These are phyloP conservation scores for Flexamia atlantica DNA, from an alignment of 2,888 invertebrate species.

Conservation along the genomic window DNA sequence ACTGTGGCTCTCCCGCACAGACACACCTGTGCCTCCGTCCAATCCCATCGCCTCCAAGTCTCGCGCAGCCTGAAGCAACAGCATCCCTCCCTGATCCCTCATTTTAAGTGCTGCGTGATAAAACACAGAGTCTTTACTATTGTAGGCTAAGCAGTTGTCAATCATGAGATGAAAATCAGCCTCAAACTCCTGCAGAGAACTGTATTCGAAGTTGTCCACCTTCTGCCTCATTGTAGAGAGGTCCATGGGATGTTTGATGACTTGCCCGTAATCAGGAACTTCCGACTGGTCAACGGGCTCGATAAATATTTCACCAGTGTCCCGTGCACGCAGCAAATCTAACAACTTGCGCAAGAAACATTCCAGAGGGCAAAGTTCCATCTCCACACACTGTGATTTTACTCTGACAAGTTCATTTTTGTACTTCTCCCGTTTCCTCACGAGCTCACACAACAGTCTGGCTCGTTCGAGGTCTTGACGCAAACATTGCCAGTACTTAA, in stretches of 20 bases:
- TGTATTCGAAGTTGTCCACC: constrained; percentile 83
- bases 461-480: constrained; percentile 97
- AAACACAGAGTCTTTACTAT: constrained; percentile 96
- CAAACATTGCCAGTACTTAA: constrained; percentile 96
- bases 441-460: constrained; percentile 93
- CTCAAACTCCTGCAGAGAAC: constrained; percentile 87
- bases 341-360: constrained; percentile 87
- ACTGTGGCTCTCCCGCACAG: constrained; percentile 25
- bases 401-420: constrained; percentile 92
- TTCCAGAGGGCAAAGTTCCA: constrained; percentile 89
- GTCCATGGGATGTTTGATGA: constrained; percentile 93
- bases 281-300: constrained; percentile 94
- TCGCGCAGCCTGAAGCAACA: constrained; percentile 88
- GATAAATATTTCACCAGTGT: constrained; percentile 92
- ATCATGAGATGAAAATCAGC: constrained; percentile 97
- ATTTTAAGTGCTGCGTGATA: constrained; percentile 94
- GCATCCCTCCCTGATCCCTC: constrained; percentile 90
- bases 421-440: constrained; percentile 96
- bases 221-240: constrained; percentile 91
- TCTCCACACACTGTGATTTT: constrained; percentile 88
- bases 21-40: constrained; percentile 57
- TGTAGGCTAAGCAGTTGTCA: constrained; percentile 96
- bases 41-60: constrained; percentile 82
- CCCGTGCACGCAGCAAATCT: constrained; percentile 86
- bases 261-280: constrained; percentile 76